Percentiles rank a stretch among this genome's conserved stretches.
Conservation (phyloP, 92 coral and sea anemone genomes). For the Epizoanthus ramosus region DNA sequence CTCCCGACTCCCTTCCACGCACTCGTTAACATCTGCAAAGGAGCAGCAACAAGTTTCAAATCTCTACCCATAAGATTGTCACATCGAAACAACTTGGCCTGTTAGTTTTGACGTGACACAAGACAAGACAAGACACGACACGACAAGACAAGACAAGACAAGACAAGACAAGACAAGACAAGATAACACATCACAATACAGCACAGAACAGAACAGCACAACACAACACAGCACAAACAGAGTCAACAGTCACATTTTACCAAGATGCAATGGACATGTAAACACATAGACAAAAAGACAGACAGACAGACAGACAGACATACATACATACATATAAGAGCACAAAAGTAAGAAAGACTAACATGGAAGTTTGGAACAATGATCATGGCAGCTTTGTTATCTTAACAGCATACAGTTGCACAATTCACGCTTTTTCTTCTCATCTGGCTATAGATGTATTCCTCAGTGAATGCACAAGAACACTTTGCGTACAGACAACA, state of each 20-base stretch:
- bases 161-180: not conserved
- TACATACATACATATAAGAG: too few relatives aligned
- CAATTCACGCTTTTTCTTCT: not conserved
- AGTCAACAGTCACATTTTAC: too few relatives aligned
- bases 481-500: not conserved
- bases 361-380: not conserved
- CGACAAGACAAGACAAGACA: not conserved
- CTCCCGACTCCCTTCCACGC: constrained; percentile 10
- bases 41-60: not conserved
- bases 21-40: constrained; percentile 21
- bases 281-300: too few relatives aligned
- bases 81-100: not conserved
- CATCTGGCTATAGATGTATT: not conserved
- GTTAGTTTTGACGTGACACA: not conserved
- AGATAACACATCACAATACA: not conserved
- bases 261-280: too few relatives aligned
- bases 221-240: not conserved
- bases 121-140: not conserved
- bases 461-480: not conserved
- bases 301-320: too few relatives aligned
- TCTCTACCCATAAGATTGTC: too few relatives aligned
- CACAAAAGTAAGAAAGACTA: too few relatives aligned
- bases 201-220: not conserved
- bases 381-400: not conserved
- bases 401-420: not conserved